phyloP scores from a whole-genome alignment of 2,888 invertebrate species.

The Thalpophila matura region DNA sequence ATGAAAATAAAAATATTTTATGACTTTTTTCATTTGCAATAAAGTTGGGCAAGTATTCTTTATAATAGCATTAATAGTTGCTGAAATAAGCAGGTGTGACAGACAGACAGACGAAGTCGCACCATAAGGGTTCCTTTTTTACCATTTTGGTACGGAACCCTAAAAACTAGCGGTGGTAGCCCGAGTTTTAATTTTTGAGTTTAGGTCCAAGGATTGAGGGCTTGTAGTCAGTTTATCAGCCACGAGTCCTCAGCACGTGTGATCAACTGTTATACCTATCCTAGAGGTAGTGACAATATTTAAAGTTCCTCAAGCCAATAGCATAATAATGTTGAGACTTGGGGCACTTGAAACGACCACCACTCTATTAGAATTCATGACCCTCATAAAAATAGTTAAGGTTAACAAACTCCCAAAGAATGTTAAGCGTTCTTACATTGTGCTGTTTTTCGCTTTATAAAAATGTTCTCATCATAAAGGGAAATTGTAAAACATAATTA shows the following conservation, averaged over 20 bases:
- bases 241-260: not conserved
- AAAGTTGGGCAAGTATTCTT: too few relatives aligned
- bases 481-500: conserved; percentile 31
- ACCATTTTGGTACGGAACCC: too few relatives aligned
- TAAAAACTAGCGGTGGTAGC: too few relatives aligned
- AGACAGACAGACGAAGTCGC: too few relatives aligned
- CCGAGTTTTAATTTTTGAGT: too few relatives aligned
- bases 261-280: not conserved
- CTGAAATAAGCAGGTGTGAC: too few relatives aligned
- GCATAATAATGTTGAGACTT: not conserved
- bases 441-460: not conserved
- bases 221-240: not conserved
- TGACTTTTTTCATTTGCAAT: too few relatives aligned
- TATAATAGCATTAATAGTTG: too few relatives aligned
- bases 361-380: not conserved
- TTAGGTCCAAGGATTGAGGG: too few relatives aligned
- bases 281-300: not conserved
- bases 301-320: not conserved
- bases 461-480: conserved; percentile 17
- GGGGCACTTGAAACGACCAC: not conserved
- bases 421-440: not conserved
- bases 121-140: too few relatives aligned
- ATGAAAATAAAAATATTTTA: too few relatives aligned
- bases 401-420: not conserved
- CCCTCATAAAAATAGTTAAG: not conserved